Conservation (phyloP, 92 coral and sea anemone genomes). For the Plumapathes pennacea region DNA sequence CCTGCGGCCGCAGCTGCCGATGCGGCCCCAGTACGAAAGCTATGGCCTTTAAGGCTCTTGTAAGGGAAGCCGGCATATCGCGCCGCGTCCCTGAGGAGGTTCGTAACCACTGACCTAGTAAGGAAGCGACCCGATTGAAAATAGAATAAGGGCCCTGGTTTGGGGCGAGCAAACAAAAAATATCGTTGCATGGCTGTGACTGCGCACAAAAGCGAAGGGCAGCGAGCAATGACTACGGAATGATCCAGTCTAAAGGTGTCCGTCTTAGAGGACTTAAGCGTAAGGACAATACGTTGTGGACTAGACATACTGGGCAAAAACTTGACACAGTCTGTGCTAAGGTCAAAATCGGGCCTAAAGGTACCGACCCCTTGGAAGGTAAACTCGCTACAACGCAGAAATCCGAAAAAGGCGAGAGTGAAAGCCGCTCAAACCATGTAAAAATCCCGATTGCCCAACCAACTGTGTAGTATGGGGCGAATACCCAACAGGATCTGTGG, state of each 20-base stretch:
- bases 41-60: too few relatives aligned
- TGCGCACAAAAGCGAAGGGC: not conserved
- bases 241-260: not conserved
- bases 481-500: not conserved
- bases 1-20: too few relatives aligned
- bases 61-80: too few relatives aligned
- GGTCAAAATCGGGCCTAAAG: constrained; percentile 8
- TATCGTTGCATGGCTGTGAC: constrained; percentile 1
- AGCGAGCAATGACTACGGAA: not conserved
- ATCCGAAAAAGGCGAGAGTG: constrained; percentile 17
- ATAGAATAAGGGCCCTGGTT: too few relatives aligned
- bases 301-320: constrained; percentile 4
- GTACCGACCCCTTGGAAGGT: constrained; percentile 1
- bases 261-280: constrained; percentile 5
- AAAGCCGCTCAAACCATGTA: constrained; percentile 26
- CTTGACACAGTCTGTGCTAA: not conserved
- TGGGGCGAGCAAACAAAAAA: too few relatives aligned
- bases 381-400: constrained; percentile 7
- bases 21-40: too few relatives aligned
- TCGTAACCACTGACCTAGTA: too few relatives aligned
- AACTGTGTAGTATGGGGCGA: not conserved
- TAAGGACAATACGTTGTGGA: constrained; percentile 3
- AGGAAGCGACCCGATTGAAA: too few relatives aligned
- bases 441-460: not conserved
- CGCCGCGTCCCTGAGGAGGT: too few relatives aligned